These are phyloP conservation scores for Oreochromis niloticus DNA, from an alignment of 2,113 vertebrate species.

Conservation along the genomic window DNA sequence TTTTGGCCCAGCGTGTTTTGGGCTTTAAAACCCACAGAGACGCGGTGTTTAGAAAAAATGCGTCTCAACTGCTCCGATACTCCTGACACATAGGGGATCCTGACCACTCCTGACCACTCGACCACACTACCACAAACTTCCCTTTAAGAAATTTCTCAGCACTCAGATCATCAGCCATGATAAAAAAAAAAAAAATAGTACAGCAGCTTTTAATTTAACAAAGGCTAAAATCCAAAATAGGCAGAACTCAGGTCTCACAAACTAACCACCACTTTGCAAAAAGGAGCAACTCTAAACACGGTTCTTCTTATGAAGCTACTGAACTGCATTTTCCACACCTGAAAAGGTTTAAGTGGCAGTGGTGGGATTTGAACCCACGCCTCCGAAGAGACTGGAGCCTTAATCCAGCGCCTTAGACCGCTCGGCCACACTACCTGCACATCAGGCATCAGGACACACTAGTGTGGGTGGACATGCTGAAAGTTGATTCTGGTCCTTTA, in stretches of 20 bases:
- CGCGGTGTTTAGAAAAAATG: too few relatives aligned
- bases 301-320: fast-evolving
- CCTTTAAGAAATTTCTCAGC: neutral
- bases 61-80: too few relatives aligned
- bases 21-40: too few relatives aligned
- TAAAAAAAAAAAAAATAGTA: neutral
- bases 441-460: fast-evolving
- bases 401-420: neutral
- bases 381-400: neutral
- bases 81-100: too few relatives aligned
- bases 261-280: fast-evolving
- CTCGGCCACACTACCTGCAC: neutral
- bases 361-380: neutral
- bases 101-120: fast-evolving
- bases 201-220: neutral
- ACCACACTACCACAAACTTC: neutral
- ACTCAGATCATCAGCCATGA: neutral
- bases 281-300: neutral
- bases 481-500: fast-evolving
- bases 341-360: neutral
- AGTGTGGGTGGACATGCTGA: fast-evolving
- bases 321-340: neutral
- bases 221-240: too few relatives aligned
- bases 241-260: neutral
- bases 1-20: too few relatives aligned